A percentile compares a stretch with the other conserved stretches of the same genome.
Evolutionary conservation across 2,888 invertebrate genomes (phyloP).

Genomic region (Poecilus cupreus): DNA sequence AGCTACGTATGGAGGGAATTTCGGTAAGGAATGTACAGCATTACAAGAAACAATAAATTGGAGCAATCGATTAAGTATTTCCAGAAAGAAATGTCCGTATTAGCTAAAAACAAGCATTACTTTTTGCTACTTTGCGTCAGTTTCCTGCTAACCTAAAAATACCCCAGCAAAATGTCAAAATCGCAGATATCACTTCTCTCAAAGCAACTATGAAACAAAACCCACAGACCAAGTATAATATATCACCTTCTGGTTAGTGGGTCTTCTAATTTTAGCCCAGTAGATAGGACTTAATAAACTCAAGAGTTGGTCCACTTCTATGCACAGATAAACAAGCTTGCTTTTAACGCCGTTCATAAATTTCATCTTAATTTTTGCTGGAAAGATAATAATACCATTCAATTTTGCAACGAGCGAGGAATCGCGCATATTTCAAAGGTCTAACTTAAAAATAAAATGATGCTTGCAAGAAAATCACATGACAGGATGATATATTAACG

Average conservation of each 20-base stretch:
- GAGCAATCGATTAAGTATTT: background rate
- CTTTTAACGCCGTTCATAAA: background rate
- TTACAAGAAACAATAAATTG: too few species aligned
- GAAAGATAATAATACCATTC: background rate
- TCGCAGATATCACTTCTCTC: background rate
- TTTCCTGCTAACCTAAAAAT: background rate
- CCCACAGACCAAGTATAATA: background rate
- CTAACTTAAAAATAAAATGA: background rate
- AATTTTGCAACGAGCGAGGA: background rate
- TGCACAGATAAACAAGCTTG: background rate
- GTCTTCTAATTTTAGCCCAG: background rate
- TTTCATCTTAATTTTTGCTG: conserved; percentile 14
- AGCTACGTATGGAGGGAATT: too few species aligned
- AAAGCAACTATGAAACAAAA: background rate
- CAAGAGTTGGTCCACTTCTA: background rate
- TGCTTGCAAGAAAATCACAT: too few species aligned
- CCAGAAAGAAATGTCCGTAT: background rate
- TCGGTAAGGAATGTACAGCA: too few species aligned
- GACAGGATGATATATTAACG: too few species aligned
- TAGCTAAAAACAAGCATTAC: background rate
- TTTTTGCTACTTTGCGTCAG: background rate
- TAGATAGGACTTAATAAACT: conserved; percentile 4
- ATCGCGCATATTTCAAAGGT: background rate
- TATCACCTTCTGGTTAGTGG: too few species aligned
- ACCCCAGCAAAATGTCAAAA: background rate